These are phyloP conservation scores for Machaerirhynchus nigripectus DNA, from an alignment of 2,113 vertebrate genomes.

Conservation along the genomic window DNA sequence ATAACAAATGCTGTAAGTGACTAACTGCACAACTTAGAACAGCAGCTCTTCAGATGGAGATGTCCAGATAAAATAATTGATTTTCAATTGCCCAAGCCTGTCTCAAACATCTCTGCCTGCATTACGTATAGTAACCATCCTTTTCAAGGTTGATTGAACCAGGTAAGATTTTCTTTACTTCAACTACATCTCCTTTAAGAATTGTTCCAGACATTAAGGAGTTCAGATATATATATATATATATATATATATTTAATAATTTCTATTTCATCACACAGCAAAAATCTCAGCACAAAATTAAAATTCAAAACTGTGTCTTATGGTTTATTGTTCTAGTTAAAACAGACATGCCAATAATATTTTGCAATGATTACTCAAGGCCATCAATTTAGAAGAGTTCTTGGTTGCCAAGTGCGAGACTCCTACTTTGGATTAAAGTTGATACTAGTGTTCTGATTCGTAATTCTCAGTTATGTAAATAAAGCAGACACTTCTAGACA, in stretches of 20 bases:
- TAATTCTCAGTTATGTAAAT: background rate
- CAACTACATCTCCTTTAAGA: background rate
- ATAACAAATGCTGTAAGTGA: accelerated
- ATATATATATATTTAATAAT: background rate
- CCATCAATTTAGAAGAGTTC: background rate
- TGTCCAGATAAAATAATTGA: background rate
- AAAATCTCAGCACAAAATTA: background rate
- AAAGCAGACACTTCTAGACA: background rate
- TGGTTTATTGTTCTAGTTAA: background rate
- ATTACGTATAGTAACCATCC: background rate
- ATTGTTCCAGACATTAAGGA: background rate
- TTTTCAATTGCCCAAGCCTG: background rate
- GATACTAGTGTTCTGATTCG: background rate
- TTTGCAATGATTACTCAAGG: background rate
- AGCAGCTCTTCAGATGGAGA: background rate
- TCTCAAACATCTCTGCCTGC: background rate
- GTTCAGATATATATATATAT: background rate
- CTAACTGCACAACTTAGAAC: background rate
- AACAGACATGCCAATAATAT: background rate
- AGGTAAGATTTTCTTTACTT: background rate
- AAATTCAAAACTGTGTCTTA: background rate
- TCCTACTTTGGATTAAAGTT: background rate
- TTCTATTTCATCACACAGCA: background rate
- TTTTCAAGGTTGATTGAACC: background rate
- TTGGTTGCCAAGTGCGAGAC: background rate